These are phyloP conservation scores for Rutilus rutilus DNA, from an alignment of 2,113 vertebrate species.

Conservation along the genomic window DNA sequence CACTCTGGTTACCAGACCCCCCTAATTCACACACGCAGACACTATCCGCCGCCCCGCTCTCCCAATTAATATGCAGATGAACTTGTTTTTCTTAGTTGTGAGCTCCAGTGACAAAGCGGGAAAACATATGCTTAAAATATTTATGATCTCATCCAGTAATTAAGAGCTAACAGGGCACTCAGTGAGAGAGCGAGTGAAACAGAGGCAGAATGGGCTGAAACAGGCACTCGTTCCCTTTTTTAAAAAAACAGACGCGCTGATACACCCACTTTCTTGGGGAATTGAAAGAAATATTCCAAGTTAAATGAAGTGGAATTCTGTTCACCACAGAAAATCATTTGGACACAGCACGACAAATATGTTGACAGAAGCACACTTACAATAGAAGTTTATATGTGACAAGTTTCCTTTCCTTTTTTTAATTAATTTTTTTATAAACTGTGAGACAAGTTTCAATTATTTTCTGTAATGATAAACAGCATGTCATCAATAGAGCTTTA, in stretches of 20 bases:
- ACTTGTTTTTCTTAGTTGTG: conserved; percentile 82
- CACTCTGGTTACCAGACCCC: conserved; percentile 52
- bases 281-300: background rate
- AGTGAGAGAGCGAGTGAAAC: conserved; percentile 64
- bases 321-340: background rate
- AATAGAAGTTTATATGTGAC: background rate
- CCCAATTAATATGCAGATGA: conserved; percentile 78
- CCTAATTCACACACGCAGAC: conserved; percentile 46
- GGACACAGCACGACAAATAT: background rate
- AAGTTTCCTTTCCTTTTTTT: too few species aligned
- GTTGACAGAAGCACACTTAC: background rate
- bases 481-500: background rate
- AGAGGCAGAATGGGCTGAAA: conserved; percentile 66
- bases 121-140: conserved; percentile 85
- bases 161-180: conserved; percentile 74
- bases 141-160: conserved; percentile 80
- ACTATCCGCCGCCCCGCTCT: conserved; percentile 62
- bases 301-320: background rate
- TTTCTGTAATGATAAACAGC: background rate
- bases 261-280: background rate
- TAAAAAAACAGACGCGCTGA: background rate
- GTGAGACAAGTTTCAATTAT: background rate
- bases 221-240: conserved; percentile 31
- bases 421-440: background rate
- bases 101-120: conserved; percentile 81